These are phyloP conservation scores for Melieria picta DNA, from an alignment of 2,888 invertebrate species.

Conservation along the genomic window DNA sequence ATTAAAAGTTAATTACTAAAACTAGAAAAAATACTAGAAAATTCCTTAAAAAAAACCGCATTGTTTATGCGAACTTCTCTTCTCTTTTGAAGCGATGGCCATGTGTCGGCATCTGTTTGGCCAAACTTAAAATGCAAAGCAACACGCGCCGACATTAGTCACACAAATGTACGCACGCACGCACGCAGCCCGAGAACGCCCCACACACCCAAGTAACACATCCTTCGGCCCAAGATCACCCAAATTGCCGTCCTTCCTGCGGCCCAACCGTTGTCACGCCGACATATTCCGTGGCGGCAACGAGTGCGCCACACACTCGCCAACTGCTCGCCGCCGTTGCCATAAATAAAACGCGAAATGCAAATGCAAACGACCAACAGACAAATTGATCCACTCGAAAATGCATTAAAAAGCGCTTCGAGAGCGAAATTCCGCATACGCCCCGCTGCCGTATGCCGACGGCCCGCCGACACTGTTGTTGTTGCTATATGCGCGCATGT, in stretches of 20 bases:
- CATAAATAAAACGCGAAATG: slow-evolving; percentile 42
- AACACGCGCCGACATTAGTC: slow-evolving; percentile 28
- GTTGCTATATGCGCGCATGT: not conserved
- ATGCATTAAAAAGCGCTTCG: slow-evolving; percentile 55
- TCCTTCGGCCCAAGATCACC: slow-evolving; percentile 29
- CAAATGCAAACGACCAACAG: slow-evolving; percentile 46
- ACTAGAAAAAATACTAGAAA: too few species aligned
- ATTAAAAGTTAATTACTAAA: too few species aligned
- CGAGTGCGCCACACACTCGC: slow-evolving; percentile 9
- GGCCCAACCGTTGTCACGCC: not conserved
- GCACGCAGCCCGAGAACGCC: not conserved
- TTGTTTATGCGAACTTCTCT: too few species aligned
- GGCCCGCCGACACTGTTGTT: not conserved
- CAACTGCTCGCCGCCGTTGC: slow-evolving; percentile 41
- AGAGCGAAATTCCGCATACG: slow-evolving; percentile 38
- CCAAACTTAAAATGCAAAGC: slow-evolving; percentile 19
- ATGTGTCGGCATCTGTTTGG: too few species aligned
- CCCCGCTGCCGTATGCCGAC: not conserved
- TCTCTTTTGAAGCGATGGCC: too few species aligned
- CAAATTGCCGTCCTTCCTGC: slow-evolving; percentile 27
- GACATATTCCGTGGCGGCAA: not conserved
- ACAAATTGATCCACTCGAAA: slow-evolving; percentile 62
- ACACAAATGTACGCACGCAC: slow-evolving; percentile 32
- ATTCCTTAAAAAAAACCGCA: too few species aligned
- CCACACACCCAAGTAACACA: slow-evolving; percentile 1